Evolutionary conservation across 1,140 invertebrate genomes (phyloP).

Genomic region (Aphelenchoides besseyi): DNA sequence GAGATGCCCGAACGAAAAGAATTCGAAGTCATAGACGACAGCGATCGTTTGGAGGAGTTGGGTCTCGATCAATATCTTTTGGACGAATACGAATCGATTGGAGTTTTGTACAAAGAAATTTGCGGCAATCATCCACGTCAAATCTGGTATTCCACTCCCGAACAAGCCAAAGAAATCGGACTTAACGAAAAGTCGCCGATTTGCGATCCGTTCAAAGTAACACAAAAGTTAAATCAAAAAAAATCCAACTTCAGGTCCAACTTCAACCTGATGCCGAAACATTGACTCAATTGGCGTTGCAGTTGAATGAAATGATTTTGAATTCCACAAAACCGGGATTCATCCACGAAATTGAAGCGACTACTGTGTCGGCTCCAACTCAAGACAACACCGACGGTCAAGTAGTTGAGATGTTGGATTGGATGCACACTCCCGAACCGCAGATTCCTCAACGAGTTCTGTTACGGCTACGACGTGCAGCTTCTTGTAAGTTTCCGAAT

Average conservation of each 20-base stretch:
- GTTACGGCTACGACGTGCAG: constrained; percentile 3
- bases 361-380: background rate
- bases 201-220: constrained; percentile 61
- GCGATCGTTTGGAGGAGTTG: constrained; percentile 27
- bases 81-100: constrained; percentile 40
- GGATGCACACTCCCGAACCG: constrained; percentile 1
- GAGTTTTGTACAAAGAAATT: constrained; percentile 54
- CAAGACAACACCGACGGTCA: background rate
- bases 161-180: constrained; percentile 55
- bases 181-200: constrained; percentile 54
- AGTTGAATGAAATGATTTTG: constrained; percentile 37
- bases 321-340: constrained; percentile 16
- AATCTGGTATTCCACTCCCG: constrained; percentile 55
- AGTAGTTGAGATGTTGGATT: constrained; percentile 10
- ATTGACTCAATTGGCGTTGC: constrained; percentile 32
- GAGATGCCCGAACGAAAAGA: constrained; percentile 12
- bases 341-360: background rate
- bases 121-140: constrained; percentile 50
- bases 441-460: background rate
- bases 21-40: constrained; percentile 39
- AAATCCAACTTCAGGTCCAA: constrained; percentile 43
- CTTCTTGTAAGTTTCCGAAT: background rate
- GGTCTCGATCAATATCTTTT: constrained; percentile 29
- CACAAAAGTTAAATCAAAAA: background rate
- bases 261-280: constrained; percentile 51